Percentiles rank a stretch among this genome's conserved stretches.
These are phyloP conservation scores for Ciconia nigra DNA, from an alignment of 2,797 vertebrate genomes.

Conservation along the genomic window DNA sequence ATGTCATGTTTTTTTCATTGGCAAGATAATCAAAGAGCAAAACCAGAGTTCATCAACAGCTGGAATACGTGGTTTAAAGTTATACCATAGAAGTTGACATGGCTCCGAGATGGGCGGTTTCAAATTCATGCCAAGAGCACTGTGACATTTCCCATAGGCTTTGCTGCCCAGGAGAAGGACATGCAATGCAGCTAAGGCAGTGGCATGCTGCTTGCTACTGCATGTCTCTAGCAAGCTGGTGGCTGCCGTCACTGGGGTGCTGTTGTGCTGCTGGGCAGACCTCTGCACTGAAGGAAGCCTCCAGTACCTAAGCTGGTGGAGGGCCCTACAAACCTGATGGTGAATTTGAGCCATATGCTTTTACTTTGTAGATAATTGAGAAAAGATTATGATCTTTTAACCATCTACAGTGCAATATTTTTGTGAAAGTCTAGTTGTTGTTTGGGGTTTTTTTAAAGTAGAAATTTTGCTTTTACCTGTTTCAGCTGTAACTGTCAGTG, in stretches of 20 bases:
- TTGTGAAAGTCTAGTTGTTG: neutral
- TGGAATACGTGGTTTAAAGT: neutral
- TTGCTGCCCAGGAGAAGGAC: neutral
- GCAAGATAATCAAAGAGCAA: neutral
- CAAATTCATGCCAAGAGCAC: neutral
- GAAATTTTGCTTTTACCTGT: neutral
- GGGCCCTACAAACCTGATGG: neutral
- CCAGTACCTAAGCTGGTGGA: neutral
- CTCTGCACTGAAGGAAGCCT: neutral
- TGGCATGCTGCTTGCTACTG: accelerated
- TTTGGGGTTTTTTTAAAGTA: too few relatives aligned
- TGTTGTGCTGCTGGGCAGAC: neutral
- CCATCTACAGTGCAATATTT: neutral
- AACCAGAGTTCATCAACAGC: neutral
- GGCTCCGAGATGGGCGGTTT: neutral
- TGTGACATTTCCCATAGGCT: neutral
- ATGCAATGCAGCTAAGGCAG: neutral
- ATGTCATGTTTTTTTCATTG: neutral
- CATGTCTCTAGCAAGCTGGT: neutral
- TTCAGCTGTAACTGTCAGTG: neutral
- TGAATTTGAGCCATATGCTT: neutral
- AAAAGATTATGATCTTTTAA: neutral
- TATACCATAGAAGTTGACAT: accelerated
- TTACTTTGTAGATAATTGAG: neutral
- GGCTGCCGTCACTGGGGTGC: too few relatives aligned